A percentile compares a stretch with the other conserved stretches of the same genome.
These are phyloP conservation scores for Cheilinus undulatus DNA, from an alignment of 2,113 vertebrate species.

Conservation along the genomic window DNA sequence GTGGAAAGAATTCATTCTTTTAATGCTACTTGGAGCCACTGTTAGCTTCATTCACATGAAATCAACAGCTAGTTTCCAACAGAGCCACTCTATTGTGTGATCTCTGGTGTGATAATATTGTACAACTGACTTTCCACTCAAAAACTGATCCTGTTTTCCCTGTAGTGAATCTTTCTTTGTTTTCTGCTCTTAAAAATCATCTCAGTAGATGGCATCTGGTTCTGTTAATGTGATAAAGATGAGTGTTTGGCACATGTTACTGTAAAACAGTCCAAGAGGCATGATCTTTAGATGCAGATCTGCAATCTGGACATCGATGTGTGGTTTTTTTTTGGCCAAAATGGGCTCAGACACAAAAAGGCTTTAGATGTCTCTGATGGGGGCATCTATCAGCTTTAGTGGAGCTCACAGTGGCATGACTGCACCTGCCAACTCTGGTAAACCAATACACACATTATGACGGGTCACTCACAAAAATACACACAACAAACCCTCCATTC, in stretches of 20 bases:
- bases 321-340: neutral
- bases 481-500: no score
- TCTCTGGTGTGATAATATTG: neutral
- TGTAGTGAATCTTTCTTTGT: neutral
- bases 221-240: conserved; percentile 34
- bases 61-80: conserved; percentile 23
- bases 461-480: no score
- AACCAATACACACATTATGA: no score
- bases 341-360: conserved; percentile 21
- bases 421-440: no score
- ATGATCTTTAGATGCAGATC: conserved; percentile 31
- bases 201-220: conserved; percentile 27
- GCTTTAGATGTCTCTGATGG: conserved; percentile 62
- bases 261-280: conserved; percentile 30
- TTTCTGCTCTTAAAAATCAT: no score
- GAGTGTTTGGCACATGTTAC: conserved; percentile 23
- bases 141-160: neutral
- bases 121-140: neutral
- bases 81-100: neutral
- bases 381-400: conserved; percentile 65
- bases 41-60: conserved; percentile 4
- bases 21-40: neutral
- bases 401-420: conserved; percentile 51
- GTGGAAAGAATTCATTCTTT: conserved; percentile 50
- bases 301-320: conserved; percentile 15